Evolutionary conservation across 2,113 vertebrate genomes (phyloP).

Genomic region (Salvelinus alpinus): DNA sequence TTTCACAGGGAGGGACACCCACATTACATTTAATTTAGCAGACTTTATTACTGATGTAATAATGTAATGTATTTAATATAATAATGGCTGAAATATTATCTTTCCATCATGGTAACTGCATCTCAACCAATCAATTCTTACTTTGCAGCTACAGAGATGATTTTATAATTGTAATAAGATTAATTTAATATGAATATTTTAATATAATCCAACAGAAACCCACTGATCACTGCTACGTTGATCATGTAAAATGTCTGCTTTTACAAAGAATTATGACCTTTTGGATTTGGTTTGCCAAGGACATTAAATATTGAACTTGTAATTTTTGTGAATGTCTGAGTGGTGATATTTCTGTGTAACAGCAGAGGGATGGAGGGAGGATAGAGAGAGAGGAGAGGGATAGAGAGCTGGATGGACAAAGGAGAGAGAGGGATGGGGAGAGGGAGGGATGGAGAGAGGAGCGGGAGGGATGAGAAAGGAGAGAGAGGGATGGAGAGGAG

Average conservation of each 20-base stretch:
- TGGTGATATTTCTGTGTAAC: constrained; percentile 44
- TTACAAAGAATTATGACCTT: constrained; percentile 30
- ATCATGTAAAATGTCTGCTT: constrained; percentile 22
- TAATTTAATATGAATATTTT: not conserved
- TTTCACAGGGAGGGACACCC: not conserved
- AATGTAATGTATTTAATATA: not conserved
- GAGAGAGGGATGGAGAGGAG: too few relatives aligned
- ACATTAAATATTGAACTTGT: constrained; percentile 54
- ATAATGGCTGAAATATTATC: not conserved
- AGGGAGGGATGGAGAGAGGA: too few relatives aligned
- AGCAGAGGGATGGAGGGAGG: constrained; percentile 31
- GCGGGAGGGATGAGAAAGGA: too few relatives aligned
- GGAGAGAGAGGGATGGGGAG: not conserved
- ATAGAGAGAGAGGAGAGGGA: not conserved
- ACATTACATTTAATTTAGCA: not conserved
- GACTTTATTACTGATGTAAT: not conserved
- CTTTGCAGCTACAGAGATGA: too few relatives aligned
- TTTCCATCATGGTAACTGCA: not conserved
- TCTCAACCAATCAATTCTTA: not conserved
- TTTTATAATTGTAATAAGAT: not conserved
- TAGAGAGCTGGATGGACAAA: too few relatives aligned
- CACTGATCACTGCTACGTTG: not conserved
- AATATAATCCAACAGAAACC: not conserved
- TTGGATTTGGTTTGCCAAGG: constrained; percentile 1
- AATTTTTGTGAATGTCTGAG: constrained; percentile 40